Evolutionary conservation across 2,888 invertebrate genomes (phyloP).

Genomic region (Pycnomerus fuliginosus): DNA sequence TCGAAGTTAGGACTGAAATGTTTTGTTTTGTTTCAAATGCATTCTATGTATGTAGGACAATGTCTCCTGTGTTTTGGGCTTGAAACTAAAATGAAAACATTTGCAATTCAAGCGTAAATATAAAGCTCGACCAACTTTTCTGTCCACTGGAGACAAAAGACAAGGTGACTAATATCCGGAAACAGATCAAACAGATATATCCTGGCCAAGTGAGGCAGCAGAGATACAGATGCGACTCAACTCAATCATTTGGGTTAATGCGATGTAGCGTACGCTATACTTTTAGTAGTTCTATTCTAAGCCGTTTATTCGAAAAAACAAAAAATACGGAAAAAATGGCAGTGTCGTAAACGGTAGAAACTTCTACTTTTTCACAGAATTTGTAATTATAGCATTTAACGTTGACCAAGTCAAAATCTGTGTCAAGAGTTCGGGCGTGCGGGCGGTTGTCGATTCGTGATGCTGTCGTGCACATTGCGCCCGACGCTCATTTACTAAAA

Average conservation of each 20-base stretch:
- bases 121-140: slow-evolving; percentile 14
- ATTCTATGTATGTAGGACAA: not conserved
- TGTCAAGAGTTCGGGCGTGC: too few species aligned
- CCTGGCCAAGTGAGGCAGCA: slow-evolving; percentile 17
- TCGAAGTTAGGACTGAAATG: not conserved
- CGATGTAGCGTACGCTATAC: slow-evolving; percentile 7
- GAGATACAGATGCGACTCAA: slow-evolving; percentile 16
- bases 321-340: not conserved
- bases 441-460: too few species aligned
- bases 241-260: slow-evolving; percentile 21
- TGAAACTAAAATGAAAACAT: slow-evolving; percentile 11
- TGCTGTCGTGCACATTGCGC: too few species aligned
- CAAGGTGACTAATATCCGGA: slow-evolving; percentile 27
- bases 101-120: slow-evolving; percentile 13
- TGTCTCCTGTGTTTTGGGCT: slow-evolving; percentile 1
- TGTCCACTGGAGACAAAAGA: slow-evolving; percentile 15
- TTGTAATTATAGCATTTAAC: too few species aligned
- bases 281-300: not conserved
- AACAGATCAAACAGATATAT: slow-evolving; percentile 28
- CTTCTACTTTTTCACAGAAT: too few species aligned
- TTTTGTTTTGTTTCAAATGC: not conserved
- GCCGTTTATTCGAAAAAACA: not conserved
- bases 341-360: too few species aligned
- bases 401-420: too few species aligned
- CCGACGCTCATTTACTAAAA: too few species aligned